Base-by-base conservation (phyloP, 2,888 invertebrate species). In the Hedychridium roseum region DNA sequence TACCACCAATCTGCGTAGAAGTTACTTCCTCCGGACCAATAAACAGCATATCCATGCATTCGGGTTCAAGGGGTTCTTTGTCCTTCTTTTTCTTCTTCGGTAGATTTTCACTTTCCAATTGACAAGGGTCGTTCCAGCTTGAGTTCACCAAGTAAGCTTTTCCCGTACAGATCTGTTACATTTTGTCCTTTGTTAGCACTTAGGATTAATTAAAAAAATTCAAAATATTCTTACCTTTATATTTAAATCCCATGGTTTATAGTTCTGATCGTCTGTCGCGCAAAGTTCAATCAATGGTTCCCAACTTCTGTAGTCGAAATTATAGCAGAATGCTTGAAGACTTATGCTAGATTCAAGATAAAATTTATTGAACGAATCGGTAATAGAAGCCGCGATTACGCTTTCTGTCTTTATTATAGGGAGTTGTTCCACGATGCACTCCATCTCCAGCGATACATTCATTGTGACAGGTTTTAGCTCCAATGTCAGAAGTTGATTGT, bases 231-330 rank as follows among this genome's bases (percentile, higher is more conserved):
- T 54, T 26, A 88, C 76, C 67, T 86, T 88, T 39, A 89, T 81
- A 14, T 84, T 80, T 11, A 90, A 77, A 69, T 90, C 88, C 88
- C 89, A 91, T 0, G 90, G 88, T 45, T 85, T 82, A 71, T 87
- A 88, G n/a, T 63, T 57, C 1, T 82, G 76, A 55, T 86, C 86
- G 21, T 83, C 82, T 30, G 85, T 82, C 0, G 87, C 84, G 0
- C 88, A 84, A 0, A 92, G 90, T 64, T 93, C 93, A 1, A 93
- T 76, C 1, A 94, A 76, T 0, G 94, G 94, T 71, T 95, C 94
- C 94, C 94, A 95, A 5, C 83, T 83, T 38, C 85, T 84, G 38
- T 86, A 79, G 32, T 83, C 82, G 62, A 88, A 86, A 74, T 91
- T 90, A 77, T 86, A 90, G 70, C 86, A 88, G 17, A 83, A 82